A percentile compares a stretch with the other conserved stretches of the same genome.
Evolutionary conservation across 2,797 vertebrate genomes (phyloP).

Genomic region (Trachops cirrhosus): DNA sequence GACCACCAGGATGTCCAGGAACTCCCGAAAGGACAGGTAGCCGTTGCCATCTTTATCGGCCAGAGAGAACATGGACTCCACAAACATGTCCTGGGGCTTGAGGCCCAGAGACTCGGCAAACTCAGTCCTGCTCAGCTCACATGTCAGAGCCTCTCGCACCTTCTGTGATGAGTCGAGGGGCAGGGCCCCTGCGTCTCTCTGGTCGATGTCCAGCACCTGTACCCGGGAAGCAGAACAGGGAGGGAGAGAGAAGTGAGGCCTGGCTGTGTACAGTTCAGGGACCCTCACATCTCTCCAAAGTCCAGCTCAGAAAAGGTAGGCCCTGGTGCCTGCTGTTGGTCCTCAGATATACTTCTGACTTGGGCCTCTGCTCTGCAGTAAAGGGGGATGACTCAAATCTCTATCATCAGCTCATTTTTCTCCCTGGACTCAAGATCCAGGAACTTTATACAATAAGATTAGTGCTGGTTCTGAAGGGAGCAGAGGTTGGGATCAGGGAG

Average conservation of each 20-base stretch:
- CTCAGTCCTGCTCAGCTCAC: constrained; percentile 92
- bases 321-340: neutral
- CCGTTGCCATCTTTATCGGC: constrained; percentile 97
- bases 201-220: constrained; percentile 93
- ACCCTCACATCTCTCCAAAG: neutral
- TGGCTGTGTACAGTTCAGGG: neutral
- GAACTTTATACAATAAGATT: neutral
- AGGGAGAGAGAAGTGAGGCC: neutral
- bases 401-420: neutral
- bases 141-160: constrained; percentile 89
- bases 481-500: accelerated
- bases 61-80: constrained; percentile 96
- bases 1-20: constrained; percentile 94
- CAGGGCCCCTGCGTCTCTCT: constrained; percentile 87
- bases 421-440: neutral
- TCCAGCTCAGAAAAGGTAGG: neutral
- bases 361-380: neutral
- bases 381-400: neutral
- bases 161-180: constrained; percentile 83
- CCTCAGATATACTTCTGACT: neutral
- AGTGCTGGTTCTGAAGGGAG: neutral
- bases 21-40: constrained; percentile 96
- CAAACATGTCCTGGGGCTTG: constrained; percentile 91
- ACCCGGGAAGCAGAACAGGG: neutral
- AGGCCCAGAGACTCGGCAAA: constrained; percentile 94